Conservation (phyloP, 2,113 vertebrate species). For the Oncorhynchus nerka region DNA sequence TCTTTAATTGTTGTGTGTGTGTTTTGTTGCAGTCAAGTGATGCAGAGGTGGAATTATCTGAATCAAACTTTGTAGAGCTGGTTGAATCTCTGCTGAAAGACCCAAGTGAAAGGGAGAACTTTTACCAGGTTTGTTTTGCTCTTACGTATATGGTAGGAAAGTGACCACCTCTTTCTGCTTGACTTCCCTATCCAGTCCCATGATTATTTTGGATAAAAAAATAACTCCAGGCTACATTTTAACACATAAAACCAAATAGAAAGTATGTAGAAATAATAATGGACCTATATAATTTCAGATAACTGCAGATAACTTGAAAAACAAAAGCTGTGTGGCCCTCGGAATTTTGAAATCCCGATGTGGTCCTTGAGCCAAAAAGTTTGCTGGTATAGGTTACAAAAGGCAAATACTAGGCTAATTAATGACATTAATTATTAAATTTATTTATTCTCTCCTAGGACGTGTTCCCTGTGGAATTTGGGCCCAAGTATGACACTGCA, state of each 20-base stretch:
- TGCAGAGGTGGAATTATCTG: slow-evolving; percentile 63
- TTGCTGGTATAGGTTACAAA: no score
- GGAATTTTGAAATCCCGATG: no score
- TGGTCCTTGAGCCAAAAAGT: no score
- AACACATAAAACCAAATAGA: no score
- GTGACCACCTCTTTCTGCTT: no score
- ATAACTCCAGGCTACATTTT: no score
- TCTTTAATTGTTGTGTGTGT: not conserved
- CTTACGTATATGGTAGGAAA: no score
- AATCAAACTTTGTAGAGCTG: slow-evolving; percentile 67
- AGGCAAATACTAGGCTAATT: not conserved
- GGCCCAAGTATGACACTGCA: slow-evolving; percentile 70
- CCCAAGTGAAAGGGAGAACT: slow-evolving; percentile 57
- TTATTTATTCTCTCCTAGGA: slow-evolving; percentile 52
- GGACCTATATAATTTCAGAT: not conserved
- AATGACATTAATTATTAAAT: not conserved
- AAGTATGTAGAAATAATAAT: no score
- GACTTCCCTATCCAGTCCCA: no score
- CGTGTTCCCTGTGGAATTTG: slow-evolving; percentile 73
- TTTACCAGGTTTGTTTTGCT: slow-evolving; percentile 62
- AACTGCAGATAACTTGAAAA: not conserved
- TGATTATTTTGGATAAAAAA: no score
- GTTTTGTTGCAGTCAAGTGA: slow-evolving; percentile 55
- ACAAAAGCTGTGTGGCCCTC: no score
- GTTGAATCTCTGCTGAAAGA: slow-evolving; percentile 63